phyloP scores from a whole-genome alignment of 2,797 vertebrate species.

The Salarias fasciatus region DNA sequence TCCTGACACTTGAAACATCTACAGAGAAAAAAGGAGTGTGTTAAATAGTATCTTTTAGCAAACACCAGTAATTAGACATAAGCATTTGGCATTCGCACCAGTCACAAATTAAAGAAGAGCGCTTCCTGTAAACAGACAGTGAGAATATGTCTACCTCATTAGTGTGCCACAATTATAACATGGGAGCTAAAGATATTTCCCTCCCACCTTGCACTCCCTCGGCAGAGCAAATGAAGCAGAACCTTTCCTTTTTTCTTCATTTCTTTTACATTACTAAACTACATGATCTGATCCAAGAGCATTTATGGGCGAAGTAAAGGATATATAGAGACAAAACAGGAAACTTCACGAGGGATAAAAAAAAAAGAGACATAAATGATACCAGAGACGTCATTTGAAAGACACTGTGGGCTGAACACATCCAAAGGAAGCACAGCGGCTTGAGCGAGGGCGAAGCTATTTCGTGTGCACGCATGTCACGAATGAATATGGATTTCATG shows the following conservation, averaged over 20 bases:
- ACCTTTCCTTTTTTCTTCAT: constrained; percentile 33
- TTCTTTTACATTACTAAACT: no score
- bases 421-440: constrained; percentile 3
- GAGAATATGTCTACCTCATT: constrained; percentile 82
- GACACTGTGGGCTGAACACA: constrained; percentile 13
- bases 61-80: constrained; percentile 82
- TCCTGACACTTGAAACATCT: constrained; percentile 55
- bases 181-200: constrained; percentile 80
- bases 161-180: constrained; percentile 83
- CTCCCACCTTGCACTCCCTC: constrained; percentile 61
- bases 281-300: constrained; percentile 14
- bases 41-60: constrained; percentile 79
- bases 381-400: constrained; percentile 4
- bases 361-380: constrained; percentile 1
- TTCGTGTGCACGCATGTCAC: constrained; percentile 45
- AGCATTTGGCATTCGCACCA: constrained; percentile 72
- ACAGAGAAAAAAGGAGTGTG: constrained; percentile 64
- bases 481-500: constrained; percentile 75
- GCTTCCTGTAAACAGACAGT: constrained; percentile 81
- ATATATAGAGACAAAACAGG: constrained; percentile 10
- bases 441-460: constrained; percentile 25
- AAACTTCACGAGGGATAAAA: no score
- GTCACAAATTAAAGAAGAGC: constrained; percentile 79
- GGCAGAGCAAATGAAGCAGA: constrained; percentile 70
- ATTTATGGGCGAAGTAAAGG: constrained; percentile 21